Percentiles rank a stretch among this genome's conserved stretches.
phyloP scores from a whole-genome alignment of 2,113 vertebrate genomes.

The Camelus bactrianus region DNA sequence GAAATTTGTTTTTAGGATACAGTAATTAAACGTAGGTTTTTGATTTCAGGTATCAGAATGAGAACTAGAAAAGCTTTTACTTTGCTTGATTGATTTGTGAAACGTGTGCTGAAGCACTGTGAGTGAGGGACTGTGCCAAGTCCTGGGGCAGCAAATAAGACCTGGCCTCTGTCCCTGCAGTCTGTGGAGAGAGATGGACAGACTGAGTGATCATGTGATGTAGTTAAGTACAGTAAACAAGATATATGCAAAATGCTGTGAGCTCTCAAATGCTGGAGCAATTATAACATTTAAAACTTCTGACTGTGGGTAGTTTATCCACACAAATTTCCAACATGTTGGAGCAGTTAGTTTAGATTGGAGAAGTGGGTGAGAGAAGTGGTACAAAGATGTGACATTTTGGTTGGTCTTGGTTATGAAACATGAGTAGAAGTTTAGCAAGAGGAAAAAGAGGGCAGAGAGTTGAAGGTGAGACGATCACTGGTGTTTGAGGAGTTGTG shows the following conservation, averaged over 20 bases:
- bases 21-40: conserved; percentile 4
- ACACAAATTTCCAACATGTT: conserved; percentile 43
- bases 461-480: conserved; percentile 44
- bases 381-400: conserved; percentile 33
- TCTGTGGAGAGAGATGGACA: background rate
- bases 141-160: background rate
- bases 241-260: background rate
- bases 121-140: background rate
- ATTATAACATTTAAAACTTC: conserved; percentile 53
- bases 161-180: background rate
- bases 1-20: conserved; percentile 32
- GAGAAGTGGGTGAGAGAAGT: conserved; percentile 38
- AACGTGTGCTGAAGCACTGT: conserved; percentile 11
- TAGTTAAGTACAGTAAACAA: conserved; percentile 17
- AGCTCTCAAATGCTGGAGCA: conserved; percentile 16
- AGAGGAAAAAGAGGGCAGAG: background rate
- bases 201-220: conserved; percentile 20
- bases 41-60: conserved; percentile 44
- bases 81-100: conserved; percentile 50
- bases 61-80: conserved; percentile 50
- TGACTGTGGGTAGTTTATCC: conserved; percentile 32
- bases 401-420: conserved; percentile 47
- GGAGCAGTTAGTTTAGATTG: conserved; percentile 45
- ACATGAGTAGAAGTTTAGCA: conserved; percentile 42
- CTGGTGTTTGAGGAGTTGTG: conserved; percentile 21